Evolutionary conservation across 2,113 vertebrate species (phyloP).

Genomic region (Galemys pyrenaicus): DNA sequence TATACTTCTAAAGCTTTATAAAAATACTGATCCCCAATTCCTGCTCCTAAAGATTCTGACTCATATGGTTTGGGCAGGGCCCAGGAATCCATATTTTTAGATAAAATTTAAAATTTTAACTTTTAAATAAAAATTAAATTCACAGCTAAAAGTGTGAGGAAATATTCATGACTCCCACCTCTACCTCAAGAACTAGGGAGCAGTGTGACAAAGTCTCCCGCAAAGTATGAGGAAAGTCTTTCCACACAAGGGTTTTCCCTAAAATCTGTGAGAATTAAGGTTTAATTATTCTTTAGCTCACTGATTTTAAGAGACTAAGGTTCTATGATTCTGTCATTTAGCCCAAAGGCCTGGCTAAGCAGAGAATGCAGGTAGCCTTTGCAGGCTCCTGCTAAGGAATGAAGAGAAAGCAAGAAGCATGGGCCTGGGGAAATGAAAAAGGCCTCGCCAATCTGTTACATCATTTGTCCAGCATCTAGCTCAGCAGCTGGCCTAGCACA

Average conservation of each 20-base stretch:
- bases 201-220: background rate
- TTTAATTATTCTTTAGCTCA: background rate
- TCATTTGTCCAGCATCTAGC: background rate
- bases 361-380: background rate
- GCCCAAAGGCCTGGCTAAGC: background rate
- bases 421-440: background rate
- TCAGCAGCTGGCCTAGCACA: background rate
- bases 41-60: background rate
- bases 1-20: background rate
- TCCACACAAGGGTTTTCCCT: background rate
- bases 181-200: background rate
- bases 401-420: background rate
- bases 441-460: background rate
- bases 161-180: background rate
- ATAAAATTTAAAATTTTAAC: background rate
- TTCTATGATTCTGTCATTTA: constrained; percentile 17
- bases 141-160: background rate
- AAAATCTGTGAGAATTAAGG: background rate
- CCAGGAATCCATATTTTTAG: background rate
- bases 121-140: background rate
- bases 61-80: background rate
- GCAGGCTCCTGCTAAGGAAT: background rate
- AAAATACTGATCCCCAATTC: background rate
- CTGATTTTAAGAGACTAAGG: background rate
- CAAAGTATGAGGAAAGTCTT: background rate